Evolutionary conservation across 2,888 invertebrate species (phyloP), one percentile per base, ranked within the genome.

Genomic region (Caenorhabditis plicata): DNA sequence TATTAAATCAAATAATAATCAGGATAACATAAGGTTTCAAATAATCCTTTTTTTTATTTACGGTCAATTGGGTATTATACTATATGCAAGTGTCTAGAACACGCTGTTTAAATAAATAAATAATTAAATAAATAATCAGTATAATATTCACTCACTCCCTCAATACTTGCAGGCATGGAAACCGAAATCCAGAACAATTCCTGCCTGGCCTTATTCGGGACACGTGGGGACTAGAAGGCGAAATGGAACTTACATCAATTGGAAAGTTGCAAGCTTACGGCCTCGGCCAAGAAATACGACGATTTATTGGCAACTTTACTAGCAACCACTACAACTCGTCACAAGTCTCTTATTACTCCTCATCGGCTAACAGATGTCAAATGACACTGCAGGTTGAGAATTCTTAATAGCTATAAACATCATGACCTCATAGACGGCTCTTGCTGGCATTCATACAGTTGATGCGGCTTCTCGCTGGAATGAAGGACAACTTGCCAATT

Each of bases 351-450:
- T 73, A 67, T 48, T 71, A 56, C 49, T 63, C 64, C 13, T 68
- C 68, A 22, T 65, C 64, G 29, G 73, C 75, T 5, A 64, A 69
- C 27, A 46, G 75, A 29, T 74, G 73, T 44, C 74, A 75, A 46
- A 71, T 68, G 71, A 73, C 74, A 3, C 54, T 76, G 19, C 74
- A 71, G 58, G 70, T 68, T 19, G 8, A 26, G n/a, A n/a, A 2
- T 31, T 52, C n/a, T 29, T 8, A 29, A 29, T 9, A 29, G 8
- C 11, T 29, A 9, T 29, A 8, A 29, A 29, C 11, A 8, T 9
- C 29, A 29, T 11, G 29, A 9, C 11, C 11, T 8, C 29, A 11
- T 11, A 29, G 29, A 8, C 8, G 29, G n/a, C n/a, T n/a, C n/a
- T n/a, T n/a, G n/a, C n/a, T 15, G 4, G 35, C 8, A 36, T 66